These are phyloP conservation scores for Istiophorus platypterus DNA, from an alignment of 2,113 vertebrate genomes.

Conservation along the genomic window DNA sequence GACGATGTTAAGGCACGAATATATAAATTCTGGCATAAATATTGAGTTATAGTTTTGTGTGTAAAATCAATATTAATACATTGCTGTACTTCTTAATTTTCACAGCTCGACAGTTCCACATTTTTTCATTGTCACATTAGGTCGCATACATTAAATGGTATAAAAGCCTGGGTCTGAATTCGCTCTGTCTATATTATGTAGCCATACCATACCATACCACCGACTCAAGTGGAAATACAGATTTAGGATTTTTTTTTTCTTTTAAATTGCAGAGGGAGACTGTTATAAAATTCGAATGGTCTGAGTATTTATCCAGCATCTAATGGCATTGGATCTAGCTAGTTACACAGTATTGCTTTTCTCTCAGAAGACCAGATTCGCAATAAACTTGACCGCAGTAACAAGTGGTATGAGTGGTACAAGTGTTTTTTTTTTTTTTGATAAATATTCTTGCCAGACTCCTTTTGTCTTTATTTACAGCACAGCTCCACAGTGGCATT, in stretches of 20 bases:
- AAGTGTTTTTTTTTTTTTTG: too few relatives aligned
- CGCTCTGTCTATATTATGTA: conserved; percentile 34
- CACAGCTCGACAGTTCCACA: not conserved
- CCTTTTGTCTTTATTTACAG: not conserved
- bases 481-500: not conserved
- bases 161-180: conserved; percentile 19
- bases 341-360: not conserved
- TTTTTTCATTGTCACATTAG: conserved; percentile 38
- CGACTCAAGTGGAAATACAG: conserved; percentile 45
- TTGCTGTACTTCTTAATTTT: conserved; percentile 1
- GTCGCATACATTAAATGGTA: conserved; percentile 20
- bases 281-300: not conserved
- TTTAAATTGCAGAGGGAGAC: not conserved
- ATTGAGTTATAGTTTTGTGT: not conserved
- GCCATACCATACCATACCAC: not conserved
- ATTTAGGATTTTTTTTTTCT: conserved; percentile 33
- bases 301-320: not conserved
- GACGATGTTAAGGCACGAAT: not conserved
- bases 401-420: not conserved
- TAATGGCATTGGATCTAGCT: not conserved
- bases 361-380: not conserved
- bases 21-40: not conserved
- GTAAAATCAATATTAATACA: conserved; percentile 12
- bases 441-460: not conserved
- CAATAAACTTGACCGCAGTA: not conserved